Base-by-base conservation (phyloP, 1,140 invertebrate genomes). In the Subanguina moxae region DNA sequence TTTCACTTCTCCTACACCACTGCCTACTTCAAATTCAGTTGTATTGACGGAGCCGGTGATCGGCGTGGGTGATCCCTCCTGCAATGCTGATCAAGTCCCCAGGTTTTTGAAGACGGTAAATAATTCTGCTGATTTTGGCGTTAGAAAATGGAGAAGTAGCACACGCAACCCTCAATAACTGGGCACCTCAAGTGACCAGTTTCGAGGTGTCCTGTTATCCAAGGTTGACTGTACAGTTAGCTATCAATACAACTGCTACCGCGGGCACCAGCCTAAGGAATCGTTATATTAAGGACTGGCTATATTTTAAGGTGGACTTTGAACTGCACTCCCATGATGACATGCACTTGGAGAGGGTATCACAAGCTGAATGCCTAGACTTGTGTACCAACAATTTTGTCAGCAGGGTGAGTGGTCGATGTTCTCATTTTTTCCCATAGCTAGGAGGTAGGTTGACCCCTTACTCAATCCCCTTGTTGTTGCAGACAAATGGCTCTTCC, bases 241-340 rank as follows among this genome's bases (percentile, higher is more conserved):
- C n/a, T n/a, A n/a, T n/a, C n/a, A n/a, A n/a, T n/a, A n/a, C n/a
- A n/a, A n/a, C n/a, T n/a, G n/a, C n/a, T n/a, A n/a, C n/a, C n/a
- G n/a, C n/a, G n/a, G n/a, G n/a, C n/a, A n/a, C n/a, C n/a, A n/a
- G n/a, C n/a, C n/a, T n/a, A n/a, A n/a, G n/a, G n/a, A n/a, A n/a
- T n/a, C n/a, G n/a, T n/a, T n/a, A n/a, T n/a, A n/a, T n/a, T n/a
- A n/a, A n/a, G n/a, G n/a, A n/a, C n/a, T n/a, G n/a, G n/a, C n/a
- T n/a, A n/a, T n/a, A n/a, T n/a, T 38, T 38, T 38, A 3, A 38
- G 32, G 32, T 74, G 27, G 78, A 72, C 56, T 80, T 81, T 48
- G 77, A 81, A 57, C 65, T 81, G 19, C 69, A 73, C 42, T 45
- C 69, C n/a, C 65, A 78, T 32, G 80, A 81, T 48, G 80, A 81